Evolutionary conservation across 2,888 invertebrate species (phyloP).

Genomic region (Monoplex corrugatus): DNA sequence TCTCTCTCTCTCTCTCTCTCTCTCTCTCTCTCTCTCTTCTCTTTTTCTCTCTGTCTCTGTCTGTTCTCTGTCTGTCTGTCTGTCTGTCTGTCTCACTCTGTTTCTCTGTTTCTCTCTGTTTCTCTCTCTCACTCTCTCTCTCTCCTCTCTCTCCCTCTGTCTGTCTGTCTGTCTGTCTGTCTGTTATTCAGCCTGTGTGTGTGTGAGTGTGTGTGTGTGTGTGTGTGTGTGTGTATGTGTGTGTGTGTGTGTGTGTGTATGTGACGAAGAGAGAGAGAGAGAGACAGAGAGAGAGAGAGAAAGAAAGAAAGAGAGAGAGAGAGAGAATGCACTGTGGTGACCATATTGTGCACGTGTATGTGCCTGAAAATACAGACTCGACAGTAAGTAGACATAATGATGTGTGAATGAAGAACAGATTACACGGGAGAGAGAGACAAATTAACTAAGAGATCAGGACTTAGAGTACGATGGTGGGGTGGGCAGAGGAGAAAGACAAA

Average conservation of each 20-base stretch:
- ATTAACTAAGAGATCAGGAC: too few species aligned
- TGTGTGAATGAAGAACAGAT: too few species aligned
- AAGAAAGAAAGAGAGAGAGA: not conserved
- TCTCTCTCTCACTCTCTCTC: not conserved
- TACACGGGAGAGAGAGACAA: too few species aligned
- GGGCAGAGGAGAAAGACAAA: too few species aligned
- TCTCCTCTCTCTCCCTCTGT: not conserved
- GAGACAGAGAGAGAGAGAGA: not conserved
- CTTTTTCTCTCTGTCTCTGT: too few species aligned
- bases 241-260: not conserved
- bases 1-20: conserved; percentile 10
- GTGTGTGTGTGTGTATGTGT: not conserved
- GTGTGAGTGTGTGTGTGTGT: not conserved
- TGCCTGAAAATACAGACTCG: too few species aligned
- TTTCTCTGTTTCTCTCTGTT: not conserved
- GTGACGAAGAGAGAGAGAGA: not conserved
- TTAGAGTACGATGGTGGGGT: too few species aligned
- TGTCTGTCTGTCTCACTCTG: not conserved
- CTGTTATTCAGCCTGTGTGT: not conserved
- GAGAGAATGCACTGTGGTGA: too few species aligned
- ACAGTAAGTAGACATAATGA: too few species aligned
- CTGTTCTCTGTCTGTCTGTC: not conserved
- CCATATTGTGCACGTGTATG: too few species aligned
- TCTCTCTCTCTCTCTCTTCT: too few species aligned
- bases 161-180: not conserved